Evolutionary conservation across 2,888 invertebrate species (phyloP).

Genomic region (Isoperla grammatica): DNA sequence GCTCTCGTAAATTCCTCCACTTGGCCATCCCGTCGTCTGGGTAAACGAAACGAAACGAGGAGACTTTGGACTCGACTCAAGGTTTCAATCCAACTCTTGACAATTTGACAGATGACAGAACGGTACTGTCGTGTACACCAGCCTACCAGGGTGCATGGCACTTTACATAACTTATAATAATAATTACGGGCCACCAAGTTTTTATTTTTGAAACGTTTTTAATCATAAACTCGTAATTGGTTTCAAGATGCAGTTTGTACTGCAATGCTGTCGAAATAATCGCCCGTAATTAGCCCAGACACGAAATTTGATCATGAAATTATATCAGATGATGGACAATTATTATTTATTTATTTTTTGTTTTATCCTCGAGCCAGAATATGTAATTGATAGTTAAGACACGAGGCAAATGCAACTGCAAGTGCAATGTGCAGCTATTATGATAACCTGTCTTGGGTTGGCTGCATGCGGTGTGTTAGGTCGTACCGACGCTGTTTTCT

Average conservation of each 20-base stretch:
- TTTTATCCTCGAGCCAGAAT: neutral
- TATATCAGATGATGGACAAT: neutral
- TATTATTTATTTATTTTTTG: neutral
- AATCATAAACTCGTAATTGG: neutral
- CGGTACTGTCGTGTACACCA: no score
- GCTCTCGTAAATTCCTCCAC: no score
- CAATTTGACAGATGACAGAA: no score
- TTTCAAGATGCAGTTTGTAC: neutral
- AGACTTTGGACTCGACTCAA: no score
- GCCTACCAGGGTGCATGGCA: neutral
- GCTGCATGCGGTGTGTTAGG: no score
- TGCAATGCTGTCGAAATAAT: neutral
- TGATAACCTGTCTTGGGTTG: no score
- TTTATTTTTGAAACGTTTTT: no score
- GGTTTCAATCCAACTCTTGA: no score
- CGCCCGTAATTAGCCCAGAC: neutral
- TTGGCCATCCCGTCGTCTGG: no score
- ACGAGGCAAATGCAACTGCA: neutral
- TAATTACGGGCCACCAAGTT: no score
- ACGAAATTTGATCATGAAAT: constrained; percentile 4
- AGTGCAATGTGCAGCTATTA: neutral
- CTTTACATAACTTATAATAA: neutral
- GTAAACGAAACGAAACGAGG: no score
- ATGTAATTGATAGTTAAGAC: neutral
- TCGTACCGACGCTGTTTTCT: no score